These are phyloP conservation scores for Discoglossus pictus DNA, from an alignment of 2,797 vertebrate genomes.

Conservation along the genomic window DNA sequence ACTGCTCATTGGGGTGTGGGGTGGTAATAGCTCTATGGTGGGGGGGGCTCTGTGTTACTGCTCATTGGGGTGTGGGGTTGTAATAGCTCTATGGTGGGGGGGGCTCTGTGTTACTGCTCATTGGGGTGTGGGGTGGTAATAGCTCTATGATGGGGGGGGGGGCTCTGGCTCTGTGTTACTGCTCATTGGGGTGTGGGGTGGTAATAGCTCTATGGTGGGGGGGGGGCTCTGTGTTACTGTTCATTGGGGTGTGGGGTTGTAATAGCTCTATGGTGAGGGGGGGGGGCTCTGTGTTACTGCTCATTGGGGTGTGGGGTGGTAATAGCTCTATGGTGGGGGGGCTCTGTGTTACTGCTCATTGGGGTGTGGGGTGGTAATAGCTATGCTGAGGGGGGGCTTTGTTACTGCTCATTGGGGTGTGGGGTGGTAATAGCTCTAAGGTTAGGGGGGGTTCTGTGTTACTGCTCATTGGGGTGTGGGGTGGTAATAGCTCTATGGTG, in stretches of 20 bases:
- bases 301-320: slow-evolving; percentile 1
- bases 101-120: slow-evolving; percentile 16
- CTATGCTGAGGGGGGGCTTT: too few relatives aligned
- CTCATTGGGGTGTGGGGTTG: neutral
- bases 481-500: too few relatives aligned
- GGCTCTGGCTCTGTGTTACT: neutral
- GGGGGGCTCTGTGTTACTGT: slow-evolving; percentile 9
- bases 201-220: neutral
- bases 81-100: neutral
- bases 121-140: too few relatives aligned
- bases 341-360: slow-evolving; percentile 14
- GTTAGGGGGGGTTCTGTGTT: slow-evolving; percentile 4
- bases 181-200: neutral
- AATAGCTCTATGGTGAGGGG: too few relatives aligned
- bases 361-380: too few relatives aligned
- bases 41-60: neutral
- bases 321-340: neutral
- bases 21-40: too few relatives aligned
- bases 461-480: slow-evolving; percentile 16
- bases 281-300: neutral
- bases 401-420: slow-evolving; percentile 1
- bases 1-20: slow-evolving; percentile 16
- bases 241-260: too few relatives aligned
- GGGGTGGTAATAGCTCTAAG: neutral
- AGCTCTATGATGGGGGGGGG: too few relatives aligned